A percentile compares a stretch with the other conserved stretches of the same genome.
Evolutionary conservation across 2,113 vertebrate species (phyloP).

Genomic region (Chinchilla lanigera): DNA sequence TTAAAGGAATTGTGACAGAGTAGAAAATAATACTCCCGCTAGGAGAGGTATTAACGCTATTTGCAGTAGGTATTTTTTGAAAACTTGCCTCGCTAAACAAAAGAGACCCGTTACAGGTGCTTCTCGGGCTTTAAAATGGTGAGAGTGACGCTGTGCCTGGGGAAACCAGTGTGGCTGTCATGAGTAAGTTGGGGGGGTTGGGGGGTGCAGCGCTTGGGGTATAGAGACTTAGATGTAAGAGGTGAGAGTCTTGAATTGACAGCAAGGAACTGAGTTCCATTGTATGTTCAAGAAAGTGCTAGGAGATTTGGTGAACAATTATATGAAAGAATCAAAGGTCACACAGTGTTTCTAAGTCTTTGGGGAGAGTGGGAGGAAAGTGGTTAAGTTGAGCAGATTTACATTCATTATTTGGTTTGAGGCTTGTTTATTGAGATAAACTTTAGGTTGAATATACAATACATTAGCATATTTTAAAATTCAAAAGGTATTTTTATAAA

Average conservation of each 20-base stretch:
- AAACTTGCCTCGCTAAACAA: slow-evolving; percentile 32
- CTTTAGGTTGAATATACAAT: background rate
- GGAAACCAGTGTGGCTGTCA: background rate
- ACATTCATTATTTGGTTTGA: background rate
- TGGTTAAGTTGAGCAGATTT: background rate
- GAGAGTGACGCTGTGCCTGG: slow-evolving; percentile 45
- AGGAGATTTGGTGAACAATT: background rate
- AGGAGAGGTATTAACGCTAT: background rate
- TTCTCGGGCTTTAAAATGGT: background rate
- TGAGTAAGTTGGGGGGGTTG: background rate
- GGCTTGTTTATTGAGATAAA: background rate
- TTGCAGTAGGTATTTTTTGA: background rate
- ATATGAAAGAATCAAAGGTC: background rate
- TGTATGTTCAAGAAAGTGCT: slow-evolving; percentile 45
- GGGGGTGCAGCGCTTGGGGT: background rate
- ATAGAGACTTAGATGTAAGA: slow-evolving; percentile 41
- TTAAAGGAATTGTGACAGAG: background rate
- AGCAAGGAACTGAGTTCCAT: background rate
- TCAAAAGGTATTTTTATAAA: background rate
- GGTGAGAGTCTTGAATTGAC: slow-evolving; percentile 10
- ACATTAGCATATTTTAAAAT: slow-evolving; percentile 36
- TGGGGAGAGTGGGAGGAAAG: slow-evolving; percentile 9
- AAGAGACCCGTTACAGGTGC: slow-evolving; percentile 11
- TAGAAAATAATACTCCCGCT: background rate
- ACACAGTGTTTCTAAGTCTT: slow-evolving; percentile 33